Conservation (phyloP, 2,888 invertebrate genomes). For the Eristalis pertinax region DNA sequence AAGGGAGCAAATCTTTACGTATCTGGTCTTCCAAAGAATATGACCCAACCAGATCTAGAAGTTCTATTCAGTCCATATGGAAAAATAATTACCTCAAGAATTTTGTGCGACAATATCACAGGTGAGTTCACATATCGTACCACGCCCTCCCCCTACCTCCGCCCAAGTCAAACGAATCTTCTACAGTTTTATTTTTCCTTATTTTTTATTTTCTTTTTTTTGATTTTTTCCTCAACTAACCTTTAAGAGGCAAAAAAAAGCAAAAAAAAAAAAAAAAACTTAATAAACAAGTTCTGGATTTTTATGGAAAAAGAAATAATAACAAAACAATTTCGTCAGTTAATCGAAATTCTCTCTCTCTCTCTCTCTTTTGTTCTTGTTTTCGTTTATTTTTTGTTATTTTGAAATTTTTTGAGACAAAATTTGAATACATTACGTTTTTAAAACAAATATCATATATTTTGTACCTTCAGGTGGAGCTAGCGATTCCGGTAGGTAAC, state of each 20-base stretch:
- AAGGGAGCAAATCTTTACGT: conserved; percentile 97
- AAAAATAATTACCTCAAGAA: conserved; percentile 92
- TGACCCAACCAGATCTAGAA: conserved; percentile 93
- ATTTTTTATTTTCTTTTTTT: conserved; percentile 61
- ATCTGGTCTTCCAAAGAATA: conserved; percentile 93
- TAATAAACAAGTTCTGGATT: conserved; percentile 65
- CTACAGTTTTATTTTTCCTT: conserved; percentile 13
- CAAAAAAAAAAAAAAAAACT: conserved; percentile 39
- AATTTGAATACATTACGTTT: conserved; percentile 60
- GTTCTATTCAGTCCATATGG: conserved; percentile 90
- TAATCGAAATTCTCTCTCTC: conserved; percentile 43
- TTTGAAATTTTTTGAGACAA: conserved; percentile 40
- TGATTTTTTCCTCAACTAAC: conserved; percentile 71
- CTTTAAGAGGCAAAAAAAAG: conserved; percentile 39
- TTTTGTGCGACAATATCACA: conserved; percentile 92
- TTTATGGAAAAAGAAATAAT: conserved; percentile 52
- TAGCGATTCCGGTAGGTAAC: conserved; percentile 83
- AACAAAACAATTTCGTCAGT: conserved; percentile 18
- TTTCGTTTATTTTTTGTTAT: conserved; percentile 11
- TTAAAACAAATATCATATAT: conserved; percentile 47
- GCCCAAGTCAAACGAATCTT: background rate
- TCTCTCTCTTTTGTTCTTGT: conserved; percentile 48
- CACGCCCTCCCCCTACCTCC: background rate
- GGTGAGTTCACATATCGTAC: conserved; percentile 83
- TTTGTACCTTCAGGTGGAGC: conserved; percentile 80